These are phyloP conservation scores for Cyclargus thomasi DNA, from an alignment of 1,140 invertebrate genomes.

Conservation along the genomic window DNA sequence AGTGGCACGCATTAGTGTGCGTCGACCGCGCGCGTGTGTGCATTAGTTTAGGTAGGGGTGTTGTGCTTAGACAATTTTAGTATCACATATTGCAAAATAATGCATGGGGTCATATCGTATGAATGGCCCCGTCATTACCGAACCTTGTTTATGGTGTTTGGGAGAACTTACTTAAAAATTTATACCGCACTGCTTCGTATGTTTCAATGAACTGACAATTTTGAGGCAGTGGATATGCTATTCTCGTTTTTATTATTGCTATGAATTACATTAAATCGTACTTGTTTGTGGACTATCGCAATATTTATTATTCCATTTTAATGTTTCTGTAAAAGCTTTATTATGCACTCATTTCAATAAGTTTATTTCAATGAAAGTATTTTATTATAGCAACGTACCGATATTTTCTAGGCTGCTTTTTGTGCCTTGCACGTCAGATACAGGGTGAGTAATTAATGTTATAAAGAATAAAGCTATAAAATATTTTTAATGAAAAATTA, in stretches of 20 bases:
- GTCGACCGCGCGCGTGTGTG: conserved; percentile 32
- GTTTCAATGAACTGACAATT: conserved; percentile 1
- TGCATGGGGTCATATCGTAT: conserved; percentile 53
- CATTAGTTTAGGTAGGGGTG: conserved; percentile 57
- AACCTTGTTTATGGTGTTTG: conserved; percentile 40
- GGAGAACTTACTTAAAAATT: conserved; percentile 20
- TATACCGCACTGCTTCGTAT: conserved; percentile 7
- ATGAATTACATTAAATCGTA: background rate
- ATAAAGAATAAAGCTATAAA: background rate
- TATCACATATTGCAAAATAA: conserved; percentile 65
- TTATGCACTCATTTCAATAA: background rate
- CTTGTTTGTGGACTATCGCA: background rate
- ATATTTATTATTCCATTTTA: background rate
- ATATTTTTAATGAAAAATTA: too few relatives aligned
- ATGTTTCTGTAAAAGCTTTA: background rate
- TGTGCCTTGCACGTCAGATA: background rate
- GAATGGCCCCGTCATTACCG: conserved; percentile 25
- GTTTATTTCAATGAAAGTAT: background rate
- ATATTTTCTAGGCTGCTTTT: background rate
- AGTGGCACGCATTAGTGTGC: conserved; percentile 40
- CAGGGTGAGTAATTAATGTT: background rate
- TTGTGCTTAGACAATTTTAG: conserved; percentile 68
- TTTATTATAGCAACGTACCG: background rate
- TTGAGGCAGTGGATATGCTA: background rate
- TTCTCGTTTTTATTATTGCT: background rate